A percentile compares a stretch with the other conserved stretches of the same genome.
phyloP scores from a whole-genome alignment of 1,140 invertebrate genomes.

The Lepeophtheirus salmonis region DNA sequence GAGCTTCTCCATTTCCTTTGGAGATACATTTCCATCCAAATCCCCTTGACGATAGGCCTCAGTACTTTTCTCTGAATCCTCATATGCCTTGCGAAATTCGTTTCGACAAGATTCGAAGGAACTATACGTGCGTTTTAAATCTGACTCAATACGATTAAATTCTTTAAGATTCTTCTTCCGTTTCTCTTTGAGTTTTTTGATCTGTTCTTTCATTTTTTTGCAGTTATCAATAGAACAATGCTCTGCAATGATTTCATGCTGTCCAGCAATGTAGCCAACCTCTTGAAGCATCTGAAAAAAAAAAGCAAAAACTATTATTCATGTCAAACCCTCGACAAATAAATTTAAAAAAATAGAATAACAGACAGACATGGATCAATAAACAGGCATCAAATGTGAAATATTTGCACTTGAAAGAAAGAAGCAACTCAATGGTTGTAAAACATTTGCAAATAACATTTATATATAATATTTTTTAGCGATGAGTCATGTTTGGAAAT shows the following conservation, averaged over 20 bases:
- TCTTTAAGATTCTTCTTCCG: conserved; percentile 9
- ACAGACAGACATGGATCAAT: too few relatives aligned
- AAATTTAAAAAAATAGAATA: too few relatives aligned
- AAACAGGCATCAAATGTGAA: too few relatives aligned
- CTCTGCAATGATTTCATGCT: conserved; percentile 9
- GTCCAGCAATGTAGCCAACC: conserved; percentile 6
- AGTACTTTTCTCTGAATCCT: conserved; percentile 1
- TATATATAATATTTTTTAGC: too few relatives aligned
- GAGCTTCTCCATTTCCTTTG: conserved; percentile 9
- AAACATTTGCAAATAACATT: too few relatives aligned
- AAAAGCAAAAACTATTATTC: conserved; percentile 4
- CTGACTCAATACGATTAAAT: neutral
- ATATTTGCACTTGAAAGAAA: too few relatives aligned
- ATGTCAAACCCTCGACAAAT: too few relatives aligned
- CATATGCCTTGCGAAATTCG: conserved; percentile 9
- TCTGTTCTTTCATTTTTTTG: conserved; percentile 2
- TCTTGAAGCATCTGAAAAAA: conserved; percentile 11
- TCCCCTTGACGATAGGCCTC: neutral
- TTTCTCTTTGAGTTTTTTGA: conserved; percentile 12
- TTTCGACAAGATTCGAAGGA: neutral
- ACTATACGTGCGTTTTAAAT: neutral
- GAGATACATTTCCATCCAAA: neutral
- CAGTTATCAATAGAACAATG: neutral
- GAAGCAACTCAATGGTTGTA: too few relatives aligned
- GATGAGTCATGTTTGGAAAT: too few relatives aligned